Conservation (phyloP, 2,797 vertebrate species). For the Sebastiscus albofasciatus region DNA sequence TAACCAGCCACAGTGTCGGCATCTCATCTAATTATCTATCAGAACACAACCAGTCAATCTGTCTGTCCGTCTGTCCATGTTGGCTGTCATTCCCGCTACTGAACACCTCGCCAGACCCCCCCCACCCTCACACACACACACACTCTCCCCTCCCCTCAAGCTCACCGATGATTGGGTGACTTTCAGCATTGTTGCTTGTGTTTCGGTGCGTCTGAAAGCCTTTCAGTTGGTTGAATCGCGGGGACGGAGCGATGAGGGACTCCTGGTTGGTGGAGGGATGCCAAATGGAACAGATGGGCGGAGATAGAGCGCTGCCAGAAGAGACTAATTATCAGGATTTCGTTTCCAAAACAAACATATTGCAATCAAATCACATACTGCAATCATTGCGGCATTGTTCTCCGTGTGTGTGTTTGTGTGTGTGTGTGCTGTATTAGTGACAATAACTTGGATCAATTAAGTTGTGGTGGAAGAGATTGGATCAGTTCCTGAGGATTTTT, state of each 20-base stretch:
- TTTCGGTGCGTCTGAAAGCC: constrained; percentile 47
- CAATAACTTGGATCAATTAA: constrained; percentile 69
- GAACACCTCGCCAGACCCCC: constrained; percentile 50
- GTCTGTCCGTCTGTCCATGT: constrained; percentile 71
- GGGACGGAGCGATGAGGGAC: constrained; percentile 72
- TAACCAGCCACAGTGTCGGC: constrained; percentile 60
- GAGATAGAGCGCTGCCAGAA: constrained; percentile 76
- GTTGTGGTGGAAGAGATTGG: constrained; percentile 55
- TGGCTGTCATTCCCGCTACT: constrained; percentile 51
- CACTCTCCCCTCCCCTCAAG: not conserved
- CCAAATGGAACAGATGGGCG: constrained; percentile 84
- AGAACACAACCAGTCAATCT: constrained; percentile 74
- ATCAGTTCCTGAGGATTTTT: constrained; percentile 53
- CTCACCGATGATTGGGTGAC: constrained; percentile 53
- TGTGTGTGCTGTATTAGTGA: constrained; percentile 37
- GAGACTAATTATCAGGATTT: constrained; percentile 84
- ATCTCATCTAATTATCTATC: constrained; percentile 77
- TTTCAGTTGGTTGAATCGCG: constrained; percentile 62
- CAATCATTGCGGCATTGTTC: constrained; percentile 77
- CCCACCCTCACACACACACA: not conserved
- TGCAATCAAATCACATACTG: constrained; percentile 84
- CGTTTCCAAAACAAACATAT: constrained; percentile 86
- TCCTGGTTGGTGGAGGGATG: constrained; percentile 77
- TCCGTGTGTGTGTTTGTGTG: constrained; percentile 19
- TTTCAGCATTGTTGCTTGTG: constrained; percentile 43